phyloP scores from a whole-genome alignment of 2,113 vertebrate species.

The Entelurus aequoreus region DNA sequence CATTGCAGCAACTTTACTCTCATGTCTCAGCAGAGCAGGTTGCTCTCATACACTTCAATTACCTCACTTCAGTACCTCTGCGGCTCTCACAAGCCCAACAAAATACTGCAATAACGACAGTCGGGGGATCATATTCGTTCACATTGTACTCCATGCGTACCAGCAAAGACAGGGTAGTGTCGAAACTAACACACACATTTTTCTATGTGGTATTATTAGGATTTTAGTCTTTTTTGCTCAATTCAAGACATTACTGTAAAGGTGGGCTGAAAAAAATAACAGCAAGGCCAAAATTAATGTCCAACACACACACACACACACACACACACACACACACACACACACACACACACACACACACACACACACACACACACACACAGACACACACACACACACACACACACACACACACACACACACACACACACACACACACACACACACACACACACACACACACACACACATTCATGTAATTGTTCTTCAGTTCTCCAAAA shows the following conservation, averaged over 20 bases:
- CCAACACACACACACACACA: conserved; percentile 17
- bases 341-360: too few relatives aligned
- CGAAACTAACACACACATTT: neutral
- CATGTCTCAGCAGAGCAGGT: conserved; percentile 46
- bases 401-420: neutral
- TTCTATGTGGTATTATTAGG: neutral
- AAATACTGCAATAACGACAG: conserved; percentile 34
- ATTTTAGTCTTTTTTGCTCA: neutral
- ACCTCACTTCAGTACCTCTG: conserved; percentile 37
- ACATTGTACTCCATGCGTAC: conserved; percentile 11
- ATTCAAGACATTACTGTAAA: conserved; percentile 45
- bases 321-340: neutral
- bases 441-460: conserved; percentile 14
- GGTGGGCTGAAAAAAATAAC: conserved; percentile 25
- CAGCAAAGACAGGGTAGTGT: neutral
- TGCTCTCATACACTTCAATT: conserved; percentile 47
- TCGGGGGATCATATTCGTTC: conserved; percentile 17
- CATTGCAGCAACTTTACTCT: conserved; percentile 47
- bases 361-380: conserved; percentile 16
- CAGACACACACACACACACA: conserved; percentile 17
- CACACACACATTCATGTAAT: neutral
- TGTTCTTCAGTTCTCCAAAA: too few relatives aligned
- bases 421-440: too few relatives aligned
- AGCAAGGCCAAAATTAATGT: conserved; percentile 44
- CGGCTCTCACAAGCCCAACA: conserved; percentile 29